Evolutionary conservation across 2,797 vertebrate species (phyloP), one percentile per base, ranked within the genome.

Genomic region (Mormyrops attenuatus): DNA sequence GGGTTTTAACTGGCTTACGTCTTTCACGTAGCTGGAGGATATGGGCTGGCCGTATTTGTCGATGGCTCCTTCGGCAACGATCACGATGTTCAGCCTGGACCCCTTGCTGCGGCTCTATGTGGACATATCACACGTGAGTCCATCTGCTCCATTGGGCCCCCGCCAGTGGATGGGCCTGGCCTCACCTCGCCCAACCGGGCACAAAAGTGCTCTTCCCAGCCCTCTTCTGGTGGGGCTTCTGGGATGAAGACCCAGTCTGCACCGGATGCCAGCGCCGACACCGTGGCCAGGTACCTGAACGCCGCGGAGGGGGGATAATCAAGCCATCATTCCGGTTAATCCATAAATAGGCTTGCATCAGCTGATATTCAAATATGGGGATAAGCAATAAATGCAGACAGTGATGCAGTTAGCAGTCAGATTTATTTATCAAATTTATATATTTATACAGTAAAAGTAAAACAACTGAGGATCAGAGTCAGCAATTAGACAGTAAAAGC

Each of bases 221-320:
- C 97, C 0, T 99, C 97, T 88, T 96, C 95, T 0, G 98, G 98
- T 3, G 98, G 98, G 17, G 96, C 95, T 90, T 99, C 98, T 0
- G 98, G 98, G 90, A 99, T 99, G 92, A 99, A 98, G 63, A 99
- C 96, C 98, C 98, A 99, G 93, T 99, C 98, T 0, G 98, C 98
- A 0, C 98, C 98, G 0, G 97, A 99, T 0, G 98, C 98, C 95
- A 99, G 91, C 0, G 98, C 98, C 0, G 98, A 97, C 91, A 99
- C 98, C 94, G 99, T 93, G 0, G 98, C 98, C 93, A 99, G 94
- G 93, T 99, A 99, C 90, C 98, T 99, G 89, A 0, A 13, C 22
- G 2, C 1, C 44, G 5, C 66, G 69, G 9, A 34, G 84, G 15
- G n/a, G 66, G 8, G 55, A 41, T 3, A 50, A 88, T 85, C 80